phyloP scores from a whole-genome alignment of 2,888 invertebrate genomes.

The Lithosia quadra region DNA sequence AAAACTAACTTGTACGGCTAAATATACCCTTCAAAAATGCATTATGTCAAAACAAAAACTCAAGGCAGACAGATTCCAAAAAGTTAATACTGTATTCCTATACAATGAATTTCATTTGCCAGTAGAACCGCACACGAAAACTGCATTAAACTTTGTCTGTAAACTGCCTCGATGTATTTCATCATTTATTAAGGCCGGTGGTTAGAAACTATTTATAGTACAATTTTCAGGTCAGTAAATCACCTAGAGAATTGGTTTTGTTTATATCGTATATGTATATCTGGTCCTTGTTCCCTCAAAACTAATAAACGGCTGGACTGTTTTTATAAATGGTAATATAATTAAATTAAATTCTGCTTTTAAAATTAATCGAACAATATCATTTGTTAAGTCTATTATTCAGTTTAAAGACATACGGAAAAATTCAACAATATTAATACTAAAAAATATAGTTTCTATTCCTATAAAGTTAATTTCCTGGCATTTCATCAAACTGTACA shows the following conservation, averaged over 20 bases:
- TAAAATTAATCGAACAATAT: no score
- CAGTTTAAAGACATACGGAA: no score
- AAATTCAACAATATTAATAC: no score
- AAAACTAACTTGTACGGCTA: no score
- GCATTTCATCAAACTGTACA: background rate
- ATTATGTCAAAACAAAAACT: no score
- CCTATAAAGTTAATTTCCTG: background rate
- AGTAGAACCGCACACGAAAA: conserved; percentile 10
- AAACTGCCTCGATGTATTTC: conserved; percentile 3
- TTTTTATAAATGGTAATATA: no score
- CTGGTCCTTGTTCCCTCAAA: no score
- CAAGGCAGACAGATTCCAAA: background rate
- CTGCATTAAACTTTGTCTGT: conserved; percentile 13
- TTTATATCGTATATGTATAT: background rate
- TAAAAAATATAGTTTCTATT: background rate
- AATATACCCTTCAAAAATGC: no score
- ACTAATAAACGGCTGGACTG: no score
- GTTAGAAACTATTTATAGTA: conserved; percentile 10
- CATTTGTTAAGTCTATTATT: no score
- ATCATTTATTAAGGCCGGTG: conserved; percentile 2
- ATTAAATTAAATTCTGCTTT: no score
- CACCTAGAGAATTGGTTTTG: background rate
- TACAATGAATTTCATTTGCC: background rate
- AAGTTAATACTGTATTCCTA: background rate
- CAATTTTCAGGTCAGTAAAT: background rate